These are phyloP conservation scores for Callaeas wilsoni DNA, from an alignment of 2,113 vertebrate genomes.

Conservation along the genomic window DNA sequence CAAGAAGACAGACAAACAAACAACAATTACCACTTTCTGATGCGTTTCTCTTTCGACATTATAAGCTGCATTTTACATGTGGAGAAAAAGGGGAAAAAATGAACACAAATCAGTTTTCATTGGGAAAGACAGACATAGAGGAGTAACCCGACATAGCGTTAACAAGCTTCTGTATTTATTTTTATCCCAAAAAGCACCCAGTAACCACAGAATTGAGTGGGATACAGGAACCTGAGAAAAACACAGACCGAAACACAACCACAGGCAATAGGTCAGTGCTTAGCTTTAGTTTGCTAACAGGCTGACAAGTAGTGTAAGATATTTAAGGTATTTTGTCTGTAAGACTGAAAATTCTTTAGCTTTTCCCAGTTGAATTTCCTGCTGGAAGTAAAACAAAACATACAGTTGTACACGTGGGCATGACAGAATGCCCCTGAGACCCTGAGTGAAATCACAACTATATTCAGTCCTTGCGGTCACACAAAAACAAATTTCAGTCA, in stretches of 20 bases:
- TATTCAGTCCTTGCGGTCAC: neutral
- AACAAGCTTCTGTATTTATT: neutral
- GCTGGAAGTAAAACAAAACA: neutral
- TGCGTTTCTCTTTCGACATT: neutral
- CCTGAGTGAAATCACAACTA: neutral
- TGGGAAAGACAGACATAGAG: neutral
- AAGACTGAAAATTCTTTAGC: neutral
- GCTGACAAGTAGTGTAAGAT: neutral
- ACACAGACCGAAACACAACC: neutral
- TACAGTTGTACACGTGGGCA: neutral
- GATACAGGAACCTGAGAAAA: neutral
- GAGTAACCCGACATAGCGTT: accelerated
- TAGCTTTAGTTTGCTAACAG: neutral
- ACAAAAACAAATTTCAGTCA: neutral
- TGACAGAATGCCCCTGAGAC: neutral
- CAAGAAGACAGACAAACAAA: neutral
- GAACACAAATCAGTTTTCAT: neutral
- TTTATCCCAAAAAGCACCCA: neutral
- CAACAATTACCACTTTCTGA: neutral
- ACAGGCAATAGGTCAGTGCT: neutral
- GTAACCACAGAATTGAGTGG: neutral
- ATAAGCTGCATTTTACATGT: neutral
- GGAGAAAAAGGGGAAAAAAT: neutral
- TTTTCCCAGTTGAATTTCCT: neutral
- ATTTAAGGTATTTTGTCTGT: neutral